phyloP scores from a whole-genome alignment of 1,140 invertebrate species.

The Solenopsis fugax region DNA sequence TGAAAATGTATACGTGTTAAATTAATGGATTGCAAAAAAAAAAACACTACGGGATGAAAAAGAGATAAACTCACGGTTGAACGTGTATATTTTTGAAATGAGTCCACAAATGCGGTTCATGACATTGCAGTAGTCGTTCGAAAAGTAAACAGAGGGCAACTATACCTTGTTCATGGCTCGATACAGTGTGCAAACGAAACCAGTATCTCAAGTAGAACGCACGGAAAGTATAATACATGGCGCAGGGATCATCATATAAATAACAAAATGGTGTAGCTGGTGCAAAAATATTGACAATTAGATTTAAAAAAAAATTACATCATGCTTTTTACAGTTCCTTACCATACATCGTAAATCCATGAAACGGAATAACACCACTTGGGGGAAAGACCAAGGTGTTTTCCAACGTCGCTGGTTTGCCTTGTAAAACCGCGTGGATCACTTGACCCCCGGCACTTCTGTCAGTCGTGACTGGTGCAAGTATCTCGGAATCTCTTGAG shows the following conservation, averaged over 20 bases:
- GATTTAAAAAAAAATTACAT: not conserved
- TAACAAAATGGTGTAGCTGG: conserved; percentile 98
- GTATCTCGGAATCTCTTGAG: conserved; percentile 94
- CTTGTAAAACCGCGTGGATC: conserved; percentile 89
- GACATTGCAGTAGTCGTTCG: conserved; percentile 95
- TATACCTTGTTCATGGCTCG: conserved; percentile 96
- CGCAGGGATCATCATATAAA: conserved; percentile 94
- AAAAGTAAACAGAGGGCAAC: conserved; percentile 94
- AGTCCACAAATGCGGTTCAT: conserved; percentile 95
- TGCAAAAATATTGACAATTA: conserved; percentile 28
- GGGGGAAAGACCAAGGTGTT: conserved; percentile 95
- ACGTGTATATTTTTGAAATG: conserved; percentile 95
- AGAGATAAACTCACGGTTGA: conserved; percentile 92
- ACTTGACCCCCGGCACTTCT: conserved; percentile 85
- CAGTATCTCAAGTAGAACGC: conserved; percentile 97
- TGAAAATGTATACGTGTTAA: conserved; percentile 80
- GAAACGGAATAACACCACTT: conserved; percentile 97
- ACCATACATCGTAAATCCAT: conserved; percentile 99
- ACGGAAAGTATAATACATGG: conserved; percentile 96
- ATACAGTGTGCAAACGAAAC: conserved; percentile 96
- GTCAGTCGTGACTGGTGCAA: conserved; percentile 89
- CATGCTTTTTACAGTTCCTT: conserved; percentile 78
- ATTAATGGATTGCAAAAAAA: not conserved
- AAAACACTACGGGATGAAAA: not conserved
- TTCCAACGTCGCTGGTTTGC: conserved; percentile 90